Evolutionary conservation across 2,888 invertebrate genomes (phyloP).

Genomic region (Tolmerus cingulatus): DNA sequence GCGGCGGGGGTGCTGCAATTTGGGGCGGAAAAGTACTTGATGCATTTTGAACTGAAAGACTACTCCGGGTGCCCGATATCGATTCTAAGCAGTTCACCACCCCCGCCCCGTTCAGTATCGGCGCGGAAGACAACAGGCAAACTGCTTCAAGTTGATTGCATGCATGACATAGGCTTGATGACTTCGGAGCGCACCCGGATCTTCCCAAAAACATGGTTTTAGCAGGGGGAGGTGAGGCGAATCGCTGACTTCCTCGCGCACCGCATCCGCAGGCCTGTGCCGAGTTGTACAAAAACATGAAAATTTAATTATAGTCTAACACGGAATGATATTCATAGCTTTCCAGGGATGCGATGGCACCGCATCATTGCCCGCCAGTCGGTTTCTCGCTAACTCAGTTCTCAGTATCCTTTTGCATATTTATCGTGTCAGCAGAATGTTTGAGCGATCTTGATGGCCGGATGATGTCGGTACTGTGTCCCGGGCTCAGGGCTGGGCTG

Average conservation of each 20-base stretch:
- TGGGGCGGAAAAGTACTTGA: not conserved
- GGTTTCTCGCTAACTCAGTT: slow-evolving; percentile 17
- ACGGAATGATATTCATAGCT: slow-evolving; percentile 40
- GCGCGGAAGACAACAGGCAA: not conserved
- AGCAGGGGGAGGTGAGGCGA: not conserved
- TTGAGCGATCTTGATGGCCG: slow-evolving; percentile 19
- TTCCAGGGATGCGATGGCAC: slow-evolving; percentile 32
- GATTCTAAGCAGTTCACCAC: not conserved
- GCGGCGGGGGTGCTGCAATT: not conserved
- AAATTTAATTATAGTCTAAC: slow-evolving; percentile 41
- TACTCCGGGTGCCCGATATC: not conserved
- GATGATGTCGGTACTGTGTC: slow-evolving; percentile 1
- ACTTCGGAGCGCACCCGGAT: not conserved
- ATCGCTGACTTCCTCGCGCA: not conserved
- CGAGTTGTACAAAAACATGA: slow-evolving; percentile 39
- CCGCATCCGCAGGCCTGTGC: not conserved
- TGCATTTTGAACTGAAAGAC: not conserved
- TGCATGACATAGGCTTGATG: not conserved
- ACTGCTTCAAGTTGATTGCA: not conserved
- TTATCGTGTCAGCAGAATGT: slow-evolving; percentile 33
- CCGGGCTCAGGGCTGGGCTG: not conserved
- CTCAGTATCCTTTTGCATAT: slow-evolving; percentile 37
- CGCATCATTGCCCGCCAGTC: slow-evolving; percentile 23
- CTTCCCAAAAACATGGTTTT: not conserved
- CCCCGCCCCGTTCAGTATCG: not conserved